Evolutionary conservation across 30 jellyfish, hydroid and myxozoan species (phyloP), one percentile per base, ranked within the genome.

Genomic region (Turritopsis dohrnii): DNA sequence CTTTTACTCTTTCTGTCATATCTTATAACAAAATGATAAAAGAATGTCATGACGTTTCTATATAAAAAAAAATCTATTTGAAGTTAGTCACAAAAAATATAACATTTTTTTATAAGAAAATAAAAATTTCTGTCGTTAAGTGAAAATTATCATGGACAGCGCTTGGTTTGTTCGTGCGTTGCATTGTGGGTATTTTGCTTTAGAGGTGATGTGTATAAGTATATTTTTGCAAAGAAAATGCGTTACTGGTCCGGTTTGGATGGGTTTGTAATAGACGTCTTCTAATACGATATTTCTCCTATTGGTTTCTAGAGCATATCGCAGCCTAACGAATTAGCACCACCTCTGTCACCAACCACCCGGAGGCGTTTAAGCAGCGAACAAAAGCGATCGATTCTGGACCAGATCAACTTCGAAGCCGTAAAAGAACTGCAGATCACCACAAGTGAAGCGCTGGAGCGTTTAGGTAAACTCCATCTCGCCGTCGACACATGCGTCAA

Each of bases 401-500:
- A 93, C 53, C 96, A 93, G 73, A 88, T 93, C 80, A 93, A 93
- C 81, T 84, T 93, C 89, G 94, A 92, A 29, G 98, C 98, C 17
- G 98, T 93, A 76, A 88, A 86, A 85, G 96, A 88, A 75, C 83
- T 93, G 28, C 88, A 88, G 27, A 69, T 93, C 65, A 88, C 90
- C 28, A 84, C 76, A 28, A 53, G 52, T 52, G 96, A 88, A 71
- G 98, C 96, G 0, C 76, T 81, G 24, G 96, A 93, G n/a, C 90
- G 98, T 19, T 94, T 93, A 1, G 84, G 82, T 54, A 93, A 93
- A 71, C 87, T 93, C 53, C 98, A 93, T 71, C 91, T 93, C 29
- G 98, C 98, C 1, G 98, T 93, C 29, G 96, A 93, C 71, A 93
- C 98, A 17, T 88, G 97, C 27, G 92, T 93, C 19, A 66, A 89